Evolutionary conservation across 2,113 vertebrate genomes (phyloP).

Genomic region (Bettongia penicillata): DNA sequence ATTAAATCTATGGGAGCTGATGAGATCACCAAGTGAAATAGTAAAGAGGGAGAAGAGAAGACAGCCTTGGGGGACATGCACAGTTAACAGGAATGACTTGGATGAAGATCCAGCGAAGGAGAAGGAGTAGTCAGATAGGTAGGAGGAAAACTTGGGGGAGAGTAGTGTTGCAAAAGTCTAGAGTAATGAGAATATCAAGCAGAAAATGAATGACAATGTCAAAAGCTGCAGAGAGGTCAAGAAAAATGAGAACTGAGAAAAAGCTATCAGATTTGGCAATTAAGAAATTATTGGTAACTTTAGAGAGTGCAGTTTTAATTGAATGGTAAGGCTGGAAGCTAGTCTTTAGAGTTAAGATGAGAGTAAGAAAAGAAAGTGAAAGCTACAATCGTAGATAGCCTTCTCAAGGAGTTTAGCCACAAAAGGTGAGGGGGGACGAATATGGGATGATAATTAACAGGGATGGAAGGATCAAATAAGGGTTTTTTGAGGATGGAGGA

Average conservation of each 20-base stretch:
- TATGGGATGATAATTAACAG: neutral
- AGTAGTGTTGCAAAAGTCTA: neutral
- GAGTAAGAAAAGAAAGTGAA: neutral
- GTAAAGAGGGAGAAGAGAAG: too few species aligned
- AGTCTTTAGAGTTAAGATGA: neutral
- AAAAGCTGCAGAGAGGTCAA: neutral
- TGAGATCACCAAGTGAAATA: too few species aligned
- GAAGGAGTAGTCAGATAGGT: neutral
- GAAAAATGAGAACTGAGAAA: neutral
- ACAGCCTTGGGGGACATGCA: too few species aligned
- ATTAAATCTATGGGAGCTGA: too few species aligned
- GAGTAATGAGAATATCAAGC: neutral
- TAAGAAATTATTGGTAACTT: neutral
- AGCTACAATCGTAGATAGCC: neutral
- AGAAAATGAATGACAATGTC: neutral
- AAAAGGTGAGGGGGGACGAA: neutral
- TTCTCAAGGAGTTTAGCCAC: neutral
- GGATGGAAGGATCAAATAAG: neutral
- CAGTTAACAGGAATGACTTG: too few species aligned
- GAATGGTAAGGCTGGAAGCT: neutral
- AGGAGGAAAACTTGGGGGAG: neutral
- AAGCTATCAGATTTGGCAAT: neutral
- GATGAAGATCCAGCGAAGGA: neutral
- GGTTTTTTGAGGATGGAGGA: neutral
- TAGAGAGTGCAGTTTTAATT: neutral